Base-by-base conservation (phyloP, 2,113 vertebrate genomes). In the Daubentonia madagascariensis region DNA sequence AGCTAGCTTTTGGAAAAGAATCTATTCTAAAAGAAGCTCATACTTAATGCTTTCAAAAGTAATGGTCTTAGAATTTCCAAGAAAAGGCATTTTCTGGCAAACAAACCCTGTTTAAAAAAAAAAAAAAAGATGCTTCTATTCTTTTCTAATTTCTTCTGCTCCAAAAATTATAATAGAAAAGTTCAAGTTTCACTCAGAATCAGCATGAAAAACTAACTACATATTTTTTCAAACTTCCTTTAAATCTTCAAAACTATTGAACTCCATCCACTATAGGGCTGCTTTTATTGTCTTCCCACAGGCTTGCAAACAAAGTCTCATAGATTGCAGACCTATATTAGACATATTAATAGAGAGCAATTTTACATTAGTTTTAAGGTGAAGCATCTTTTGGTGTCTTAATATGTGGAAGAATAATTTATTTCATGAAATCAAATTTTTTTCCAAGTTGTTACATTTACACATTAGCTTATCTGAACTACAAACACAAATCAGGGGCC, bases 131-230 rank as follows among this genome's bases (percentile, higher is more conserved):
- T 25, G 9, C 1, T 75, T 68, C 14, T 23, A 37, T 45, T 73
- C 8, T 95, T 92, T 87, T 84, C 85, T 89, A 81, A 78, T 11
- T 54, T 18, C 72, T 57, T 25, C 23, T 11, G 68, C 37, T 86
- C 57, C 52, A 89, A 85, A 73, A 67, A 65, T 18, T 45, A n/a
- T 63, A 32, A 48, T 52, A 68, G 43, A 67, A 92, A 94, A 68
- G 68, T 63, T 72, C 89, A 93, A 76, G 28, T 89, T 83, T 93
- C 52, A 94, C 80, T 84, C 43, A 85, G 84, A 97, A 54, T 75
- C 87, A 76, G 40, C 35, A 35, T 83, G 54, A 84, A 76, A 88
- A 94, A n/a, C 43, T 40, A 90, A 73, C 72, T 35, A 54, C 6
- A 40, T 59, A 5, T 50, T 92, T 91, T 91, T 92, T 80, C 57